Conservation (phyloP, 2,113 vertebrate species). For the Psilopsiagon aurifrons region DNA sequence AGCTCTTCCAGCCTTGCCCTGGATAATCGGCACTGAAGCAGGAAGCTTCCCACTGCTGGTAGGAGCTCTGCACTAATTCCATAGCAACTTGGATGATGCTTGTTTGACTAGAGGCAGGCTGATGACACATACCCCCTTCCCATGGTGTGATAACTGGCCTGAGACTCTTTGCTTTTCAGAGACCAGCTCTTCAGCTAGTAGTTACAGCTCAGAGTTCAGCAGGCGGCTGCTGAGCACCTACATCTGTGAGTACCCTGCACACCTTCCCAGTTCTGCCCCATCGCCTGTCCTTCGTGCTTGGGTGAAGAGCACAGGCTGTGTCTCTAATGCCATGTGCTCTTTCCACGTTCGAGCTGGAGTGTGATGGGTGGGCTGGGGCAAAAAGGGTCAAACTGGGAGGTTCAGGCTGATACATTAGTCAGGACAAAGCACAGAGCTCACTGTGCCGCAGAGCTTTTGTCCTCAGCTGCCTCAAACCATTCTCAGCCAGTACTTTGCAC, state of each 20-base stretch:
- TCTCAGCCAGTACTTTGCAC: not conserved
- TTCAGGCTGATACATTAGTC: not conserved
- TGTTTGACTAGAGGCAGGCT: not conserved
- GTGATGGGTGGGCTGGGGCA: not conserved
- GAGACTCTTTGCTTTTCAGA: slow-evolving; percentile 76
- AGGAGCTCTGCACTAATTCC: not conserved
- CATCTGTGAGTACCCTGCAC: slow-evolving; percentile 84
- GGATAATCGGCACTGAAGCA: not conserved
- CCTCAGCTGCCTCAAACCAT: not conserved
- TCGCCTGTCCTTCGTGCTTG: fast-evolving
- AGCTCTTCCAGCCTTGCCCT: not conserved
- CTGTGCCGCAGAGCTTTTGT: not conserved
- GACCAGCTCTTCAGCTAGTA: slow-evolving; percentile 89
- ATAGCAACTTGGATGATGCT: not conserved
- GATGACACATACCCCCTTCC: not conserved
- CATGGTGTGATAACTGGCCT: not conserved
- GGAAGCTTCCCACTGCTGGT: not conserved
- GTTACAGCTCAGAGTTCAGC: slow-evolving; percentile 94
- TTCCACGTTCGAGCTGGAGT: not conserved
- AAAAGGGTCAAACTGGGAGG: not conserved
- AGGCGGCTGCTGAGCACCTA: slow-evolving; percentile 92
- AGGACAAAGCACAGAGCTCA: not conserved
- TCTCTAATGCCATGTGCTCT: not conserved
- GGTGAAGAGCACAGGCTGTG: not conserved
- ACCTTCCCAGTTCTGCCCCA: not conserved